These are phyloP conservation scores for Coenonympha glycerion DNA, from an alignment of 2,888 invertebrate genomes.

Conservation along the genomic window DNA sequence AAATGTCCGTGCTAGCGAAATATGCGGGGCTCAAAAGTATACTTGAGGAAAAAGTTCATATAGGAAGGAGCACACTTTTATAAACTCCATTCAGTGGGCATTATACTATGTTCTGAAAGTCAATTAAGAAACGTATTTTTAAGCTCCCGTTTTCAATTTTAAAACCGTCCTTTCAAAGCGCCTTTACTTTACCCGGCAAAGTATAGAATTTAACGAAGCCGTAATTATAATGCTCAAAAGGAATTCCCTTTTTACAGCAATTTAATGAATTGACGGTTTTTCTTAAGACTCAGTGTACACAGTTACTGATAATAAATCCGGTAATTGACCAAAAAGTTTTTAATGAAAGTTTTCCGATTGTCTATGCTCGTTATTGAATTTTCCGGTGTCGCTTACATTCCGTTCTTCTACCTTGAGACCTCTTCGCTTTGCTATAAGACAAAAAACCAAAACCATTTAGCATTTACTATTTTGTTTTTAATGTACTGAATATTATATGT, in stretches of 20 bases:
- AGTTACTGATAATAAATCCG: conserved; percentile 29
- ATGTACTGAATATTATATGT: too few relatives aligned
- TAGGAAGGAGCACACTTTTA: conserved; percentile 27
- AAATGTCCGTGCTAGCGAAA: conserved; percentile 2
- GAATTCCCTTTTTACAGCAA: conserved; percentile 44
- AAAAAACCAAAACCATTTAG: not conserved
- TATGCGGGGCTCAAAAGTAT: conserved; percentile 11
- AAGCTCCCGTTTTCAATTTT: conserved; percentile 52
- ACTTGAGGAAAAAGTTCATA: conserved; percentile 26
- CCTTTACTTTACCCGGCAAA: conserved; percentile 56
- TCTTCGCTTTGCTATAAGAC: not conserved
- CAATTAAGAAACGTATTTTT: conserved; percentile 45
- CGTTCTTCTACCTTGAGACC: not conserved
- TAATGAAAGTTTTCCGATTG: conserved; percentile 31
- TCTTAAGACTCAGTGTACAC: conserved; percentile 46
- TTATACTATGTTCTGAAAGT: conserved; percentile 41
- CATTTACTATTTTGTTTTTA: not conserved
- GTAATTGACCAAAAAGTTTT: conserved; percentile 30
- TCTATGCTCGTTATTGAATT: conserved; percentile 29
- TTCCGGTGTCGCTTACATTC: not conserved
- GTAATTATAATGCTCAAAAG: conserved; percentile 62
- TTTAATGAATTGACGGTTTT: conserved; percentile 54
- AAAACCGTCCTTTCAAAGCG: conserved; percentile 52
- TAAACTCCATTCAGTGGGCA: conserved; percentile 32
- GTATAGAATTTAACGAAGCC: conserved; percentile 63